phyloP scores from a whole-genome alignment of 1,140 invertebrate species.

The Drosophila baimaii region DNA sequence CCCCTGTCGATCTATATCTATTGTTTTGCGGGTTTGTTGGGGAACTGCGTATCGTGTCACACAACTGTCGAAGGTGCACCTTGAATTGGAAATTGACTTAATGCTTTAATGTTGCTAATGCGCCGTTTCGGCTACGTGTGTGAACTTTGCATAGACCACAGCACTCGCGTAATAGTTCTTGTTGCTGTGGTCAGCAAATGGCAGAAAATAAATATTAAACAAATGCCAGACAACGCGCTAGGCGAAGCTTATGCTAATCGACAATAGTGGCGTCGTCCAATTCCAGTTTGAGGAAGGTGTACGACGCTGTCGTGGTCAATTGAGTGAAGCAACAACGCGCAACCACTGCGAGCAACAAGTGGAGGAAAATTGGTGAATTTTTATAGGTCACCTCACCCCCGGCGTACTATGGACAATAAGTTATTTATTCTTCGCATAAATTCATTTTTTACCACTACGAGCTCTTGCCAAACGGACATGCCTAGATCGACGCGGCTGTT shows the following conservation, averaged over 20 bases:
- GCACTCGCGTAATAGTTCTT: slow-evolving; percentile 63
- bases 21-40: slow-evolving; percentile 22
- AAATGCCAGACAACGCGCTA: slow-evolving; percentile 32
- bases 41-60: slow-evolving; percentile 2
- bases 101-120: slow-evolving; percentile 55
- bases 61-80: slow-evolving; percentile 38
- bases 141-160: slow-evolving; percentile 50
- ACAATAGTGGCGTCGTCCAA: slow-evolving; percentile 3
- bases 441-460: too few relatives aligned
- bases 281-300: slow-evolving; percentile 52
- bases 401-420: slow-evolving; percentile 8
- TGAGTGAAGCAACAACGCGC: slow-evolving; percentile 26
- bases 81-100: slow-evolving; percentile 56
- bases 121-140: slow-evolving; percentile 31
- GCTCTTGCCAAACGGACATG: neutral
- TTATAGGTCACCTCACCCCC: slow-evolving; percentile 28
- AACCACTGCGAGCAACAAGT: slow-evolving; percentile 18
- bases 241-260: slow-evolving; percentile 56
- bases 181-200: slow-evolving; percentile 80
- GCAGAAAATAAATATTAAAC: slow-evolving; percentile 82
- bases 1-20: slow-evolving; percentile 7
- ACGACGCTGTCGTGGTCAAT: slow-evolving; percentile 31
- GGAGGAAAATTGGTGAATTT: slow-evolving; percentile 9
- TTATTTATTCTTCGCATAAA: neutral
- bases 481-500: neutral